Evolutionary conservation across 2,888 invertebrate genomes (phyloP), one percentile per base, ranked within the genome.

Genomic region (Hypolimnas misippus): DNA sequence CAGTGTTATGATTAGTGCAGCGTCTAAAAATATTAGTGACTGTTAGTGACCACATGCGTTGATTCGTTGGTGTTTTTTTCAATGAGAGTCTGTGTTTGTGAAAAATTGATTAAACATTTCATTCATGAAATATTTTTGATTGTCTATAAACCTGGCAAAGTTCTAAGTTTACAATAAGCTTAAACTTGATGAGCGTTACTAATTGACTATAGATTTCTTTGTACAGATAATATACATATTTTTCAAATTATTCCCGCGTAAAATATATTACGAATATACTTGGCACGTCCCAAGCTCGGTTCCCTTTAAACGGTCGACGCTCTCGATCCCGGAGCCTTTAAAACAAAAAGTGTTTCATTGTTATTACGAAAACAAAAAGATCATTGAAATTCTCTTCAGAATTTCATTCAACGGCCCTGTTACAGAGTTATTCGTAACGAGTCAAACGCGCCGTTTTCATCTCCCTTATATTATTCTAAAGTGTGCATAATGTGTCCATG

Each of bases 11-110:
- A 65, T 68, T 64, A 64, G 66, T 66, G 62, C 57, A 62, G 55
- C 56, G 57, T 68, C 70, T 71, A 70, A 67, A 68, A 68, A 70
- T 70, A 70, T 66, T 65, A 46, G 67, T 70, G 61, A 61, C 59
- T 58, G 52, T 56, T 56, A 44, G 66, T 66, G 52, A 50, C 57
- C 62, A 50, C 52, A 60, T 55, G 42, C 55, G 53, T 54, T 62
- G 63, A 54, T 51, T 63, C 57, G 59, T 17, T 16, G 12, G 57
- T 40, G 44, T 35, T 38, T 50, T 44, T 17, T n/a, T 59, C 21
- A 49, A 55, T 52, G 38, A 40, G 38, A 60, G 57, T 50, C 42
- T 12, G 49, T 54, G 49, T 33, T 25, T 16, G 2, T 5, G n/a
- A 49, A 14, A 8, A 29, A 12, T 7, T 49, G 3, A 25, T 14